Evolutionary conservation across 1,140 invertebrate species (phyloP).

Genomic region (Tetranychus urticae): DNA sequence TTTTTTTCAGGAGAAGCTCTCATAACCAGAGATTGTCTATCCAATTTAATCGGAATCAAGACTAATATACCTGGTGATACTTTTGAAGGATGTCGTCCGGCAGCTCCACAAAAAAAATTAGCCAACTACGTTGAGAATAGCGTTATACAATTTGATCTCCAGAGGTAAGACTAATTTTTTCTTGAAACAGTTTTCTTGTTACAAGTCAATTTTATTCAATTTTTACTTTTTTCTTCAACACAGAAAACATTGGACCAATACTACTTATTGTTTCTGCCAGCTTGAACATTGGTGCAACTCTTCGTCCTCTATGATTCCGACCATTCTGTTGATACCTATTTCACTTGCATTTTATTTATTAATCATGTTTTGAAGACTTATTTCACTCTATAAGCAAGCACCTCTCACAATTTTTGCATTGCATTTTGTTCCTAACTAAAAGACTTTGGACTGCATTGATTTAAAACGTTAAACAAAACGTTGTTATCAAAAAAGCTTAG

Average conservation of each 20-base stretch:
- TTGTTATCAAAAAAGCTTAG: too few relatives aligned
- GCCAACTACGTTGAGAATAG: constrained; percentile 66
- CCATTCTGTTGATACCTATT: too few relatives aligned
- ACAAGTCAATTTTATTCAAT: constrained; percentile 1
- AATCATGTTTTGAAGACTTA: too few relatives aligned
- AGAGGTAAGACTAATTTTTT: constrained; percentile 27
- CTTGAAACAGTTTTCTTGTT: not conserved
- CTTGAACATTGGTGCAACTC: constrained; percentile 65
- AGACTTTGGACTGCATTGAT: too few relatives aligned
- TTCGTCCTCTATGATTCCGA: not conserved
- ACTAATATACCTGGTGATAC: constrained; percentile 74
- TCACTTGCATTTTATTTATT: too few relatives aligned
- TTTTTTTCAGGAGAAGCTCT: constrained; percentile 37
- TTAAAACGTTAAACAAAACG: too few relatives aligned
- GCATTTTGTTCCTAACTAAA: too few relatives aligned
- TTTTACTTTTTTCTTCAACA: constrained; percentile 18
- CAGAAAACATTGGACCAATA: constrained; percentile 55
- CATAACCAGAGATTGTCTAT: constrained; percentile 63
- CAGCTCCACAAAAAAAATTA: constrained; percentile 46
- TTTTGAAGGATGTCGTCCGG: constrained; percentile 62
- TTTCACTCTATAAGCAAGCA: too few relatives aligned
- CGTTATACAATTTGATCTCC: constrained; percentile 59
- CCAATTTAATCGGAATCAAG: constrained; percentile 41
- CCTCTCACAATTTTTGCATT: too few relatives aligned
- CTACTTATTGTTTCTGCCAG: constrained; percentile 70